Base-by-base conservation (phyloP, 2,113 vertebrate genomes). In the Dicerorhinus sumatrensis region DNA sequence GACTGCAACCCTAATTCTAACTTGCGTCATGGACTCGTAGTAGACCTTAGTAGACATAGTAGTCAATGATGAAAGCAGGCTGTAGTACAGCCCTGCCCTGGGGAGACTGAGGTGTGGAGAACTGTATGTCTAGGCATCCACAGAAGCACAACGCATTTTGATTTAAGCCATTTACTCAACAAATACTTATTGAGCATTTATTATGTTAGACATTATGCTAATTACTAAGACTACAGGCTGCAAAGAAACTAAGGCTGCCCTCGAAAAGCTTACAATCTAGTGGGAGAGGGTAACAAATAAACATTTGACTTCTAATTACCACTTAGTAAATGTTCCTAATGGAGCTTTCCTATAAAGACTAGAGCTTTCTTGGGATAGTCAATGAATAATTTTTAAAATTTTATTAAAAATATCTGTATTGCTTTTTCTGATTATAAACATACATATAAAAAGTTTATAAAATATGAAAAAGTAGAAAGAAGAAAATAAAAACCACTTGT, bases 51-150 rank as follows among this genome's bases (percentile, higher is more conserved):
- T 48, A 48, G 48, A 48, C 70, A 12, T 70, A 54, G 29, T 20
- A 76, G 75, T 46, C 33, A 48, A 56, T 0, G 4, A 42, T 73
- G 18, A 21, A 86, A 76, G 17, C 21, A 79, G n/a, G 5, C 46
- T 33, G 0, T 4, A 31, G 18, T 1, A 14, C 23, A 46, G 29
- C 7, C 3, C 1, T 58, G 42, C 1, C 20, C n/a, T 2, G 9
- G 18, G 20, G 10, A 76, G 21, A 39, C 17, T 10, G 72, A 39
- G 4, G 3, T 23, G 3, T 73, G 21, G 54, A 56, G 81, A 77
- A 25, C 2, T 54, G 17, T 42, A 25, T 3, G 11, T 33, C 25
- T 69, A 81, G 29, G 31, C 60, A 27, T 2, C 10, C 51, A 18
- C 27, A 27, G 63, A 54, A 79, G 29, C 27, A 29, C 48, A 25